Base-by-base conservation (phyloP, 2,888 invertebrate genomes). In the Polyploca ridens region DNA sequence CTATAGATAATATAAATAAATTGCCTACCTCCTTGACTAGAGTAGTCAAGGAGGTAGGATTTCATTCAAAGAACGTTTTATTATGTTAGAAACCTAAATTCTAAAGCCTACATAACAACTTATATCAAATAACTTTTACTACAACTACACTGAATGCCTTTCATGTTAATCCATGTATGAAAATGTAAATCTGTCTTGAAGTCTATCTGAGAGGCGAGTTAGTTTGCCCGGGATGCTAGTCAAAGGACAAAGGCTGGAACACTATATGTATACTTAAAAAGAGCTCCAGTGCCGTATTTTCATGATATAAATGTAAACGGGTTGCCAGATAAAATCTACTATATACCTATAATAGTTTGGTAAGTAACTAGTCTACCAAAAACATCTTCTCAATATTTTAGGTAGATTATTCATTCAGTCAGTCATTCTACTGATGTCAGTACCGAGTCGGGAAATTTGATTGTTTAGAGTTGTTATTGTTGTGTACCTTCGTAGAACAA, bases 131-230 rank as follows among this genome's bases (percentile, higher is more conserved):
- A 49, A 49, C 49, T 19, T 38, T 54, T 54, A 54, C 54, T 54
- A 19, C 10, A 54, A 10, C 54, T 54, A 19, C 19, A 54, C 16
- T 19, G 19, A 54, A 54, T 54, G 6, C 54, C 54, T 54, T 54
- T 54, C 54, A 10, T 19, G 54, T 54, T 54, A 19, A 54, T 54
- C 54, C 54, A 54, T 54, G 54, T 19, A 19, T 54, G 54, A 54
- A 54, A 54, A 54, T 54, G 54, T 54, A 54, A 54, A 54, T 54
- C 54, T 54, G 54, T 54, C 14, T 54, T 54, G 54, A 7, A 54
- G 54, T 54, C 54, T 54, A 19, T 54, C 54, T 54, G 19, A 54
- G 54, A 19, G 54, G 54, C 10, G 46, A 46, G 46, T 54, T 54
- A 54, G 54, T 54, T 54, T 49, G 49, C 49, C 10, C 16, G 16